Evolutionary conservation across 2,113 vertebrate genomes (phyloP), one percentile per base, ranked within the genome.

Genomic region (Sciurus niger): DNA sequence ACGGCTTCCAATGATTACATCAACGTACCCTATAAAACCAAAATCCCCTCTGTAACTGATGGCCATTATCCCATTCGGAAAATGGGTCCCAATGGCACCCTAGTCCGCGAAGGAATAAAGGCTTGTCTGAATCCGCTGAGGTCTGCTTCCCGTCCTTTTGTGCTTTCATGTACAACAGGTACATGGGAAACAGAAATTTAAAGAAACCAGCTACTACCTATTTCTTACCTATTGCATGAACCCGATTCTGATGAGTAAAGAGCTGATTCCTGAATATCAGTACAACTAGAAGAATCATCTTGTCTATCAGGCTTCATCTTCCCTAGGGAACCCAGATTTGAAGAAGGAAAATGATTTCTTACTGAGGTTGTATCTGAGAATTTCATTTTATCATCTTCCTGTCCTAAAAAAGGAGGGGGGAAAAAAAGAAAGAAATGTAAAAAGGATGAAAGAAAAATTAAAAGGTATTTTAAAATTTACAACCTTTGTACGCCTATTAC

Each of bases 191-290:
- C 0, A 92, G n/a, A 83, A 34, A 82, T 55, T 48, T 53, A 43
- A 84, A 72, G 89, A n/a, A 76, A 58, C 20, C 32, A 34, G 1
- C 22, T 22, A 76, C 14, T 30, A 6, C n/a, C 80, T 46, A 55
- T 1, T 86, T 95, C 98, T 82, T 0, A 99, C 99, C 99, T 99
- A 94, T 97, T 98, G 0, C 90, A 97, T 0, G 99, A 98, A 5
- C 5, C 97, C 14, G 98, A 96, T 0, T 97, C 98, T 0, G 72
- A 68, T 1, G 96, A 97, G 73, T 96, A 96, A 63, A 25, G 25
- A 0, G 82, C 34, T 4, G 65, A 80, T 60, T 93, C 93, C 83
- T 87, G 97, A 28, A 65, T n/a, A 16, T 96, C 97, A 73, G 90
- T 24, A 90, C 60, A 17, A n/a, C 91, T 67, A 0, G 0, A 5